Base-by-base conservation (phyloP, 1,140 invertebrate genomes). In the Atopsyche davidsoni region DNA sequence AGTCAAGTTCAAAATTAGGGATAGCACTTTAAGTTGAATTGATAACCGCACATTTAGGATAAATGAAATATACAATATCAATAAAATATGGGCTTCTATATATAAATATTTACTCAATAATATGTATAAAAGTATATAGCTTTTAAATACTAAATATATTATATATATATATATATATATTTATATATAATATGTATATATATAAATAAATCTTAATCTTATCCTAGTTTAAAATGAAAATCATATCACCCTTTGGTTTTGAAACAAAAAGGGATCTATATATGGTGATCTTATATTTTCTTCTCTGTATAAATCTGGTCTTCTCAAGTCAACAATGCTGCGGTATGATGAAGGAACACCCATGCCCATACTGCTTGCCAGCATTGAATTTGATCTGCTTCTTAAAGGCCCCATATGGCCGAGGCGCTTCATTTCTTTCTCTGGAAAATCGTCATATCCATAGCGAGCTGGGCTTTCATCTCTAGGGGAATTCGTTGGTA, bases 241-340 rank as follows among this genome's bases (percentile, higher is more conserved):
- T 46, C 43, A 39, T 46, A 46, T 58, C 56, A 58, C 56, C 56
- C 52, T 53, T 58, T 58, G 47, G 31, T 51, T 54, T 21, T 44
- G 41, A 18, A 51, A 42, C 35, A 58, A 28, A 51, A 38, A 58
- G 17, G 51, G 56, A 51, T 58, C 56, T 16, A 57, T 45, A 44
- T 39, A 54, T 50, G 42, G 38, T 44, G 41, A 32, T 45, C 48
- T 53, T 47, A 43, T 51, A 17, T 44, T 22, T 18, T 58, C 57
- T 13, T 58, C 49, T 35, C 59, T 50, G 46, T 67, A 66, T 31
- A 64, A 51, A 21, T 69, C 67, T 13, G 65, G 60, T 46, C 57
- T 62, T 23, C 63, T 55, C 10, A 66, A 54, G 56, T 69, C 67
- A 62, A 67, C 61, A 6, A 66, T 67, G 51, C 66, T 69, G 4